Evolutionary conservation across 2,113 vertebrate species (phyloP).

Genomic region (Noturus placidus): DNA sequence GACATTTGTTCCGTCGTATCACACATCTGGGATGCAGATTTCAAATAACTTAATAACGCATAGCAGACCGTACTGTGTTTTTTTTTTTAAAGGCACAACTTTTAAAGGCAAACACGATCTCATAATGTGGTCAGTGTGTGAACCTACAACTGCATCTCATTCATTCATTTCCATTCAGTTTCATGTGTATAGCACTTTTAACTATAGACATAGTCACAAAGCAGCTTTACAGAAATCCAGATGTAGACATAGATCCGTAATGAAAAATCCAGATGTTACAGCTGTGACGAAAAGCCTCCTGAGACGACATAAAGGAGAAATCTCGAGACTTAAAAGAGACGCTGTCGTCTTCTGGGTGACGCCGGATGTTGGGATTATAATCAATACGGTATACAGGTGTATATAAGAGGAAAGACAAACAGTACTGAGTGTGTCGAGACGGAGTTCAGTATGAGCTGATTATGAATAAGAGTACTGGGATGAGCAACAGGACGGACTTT

Average conservation of each 20-base stretch:
- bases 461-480: neutral
- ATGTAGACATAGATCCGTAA: neutral
- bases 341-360: neutral
- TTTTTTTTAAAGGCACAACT: slow-evolving; percentile 18
- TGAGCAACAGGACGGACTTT: neutral
- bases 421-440: neutral
- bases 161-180: neutral
- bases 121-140: neutral
- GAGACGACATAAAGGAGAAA: neutral
- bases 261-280: neutral
- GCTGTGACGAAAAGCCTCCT: neutral
- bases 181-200: neutral
- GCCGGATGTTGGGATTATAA: neutral
- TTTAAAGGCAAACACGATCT: slow-evolving; percentile 15
- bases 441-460: neutral
- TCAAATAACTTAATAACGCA: slow-evolving; percentile 44
- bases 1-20: slow-evolving; percentile 40
- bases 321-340: neutral
- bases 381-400: neutral
- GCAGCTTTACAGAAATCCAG: neutral
- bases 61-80: slow-evolving; percentile 24
- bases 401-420: neutral
- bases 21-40: slow-evolving; percentile 58
- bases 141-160: neutral
- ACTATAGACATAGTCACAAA: neutral